Evolutionary conservation across 2,113 vertebrate genomes (phyloP).

Genomic region (Mus spicilegus): DNA sequence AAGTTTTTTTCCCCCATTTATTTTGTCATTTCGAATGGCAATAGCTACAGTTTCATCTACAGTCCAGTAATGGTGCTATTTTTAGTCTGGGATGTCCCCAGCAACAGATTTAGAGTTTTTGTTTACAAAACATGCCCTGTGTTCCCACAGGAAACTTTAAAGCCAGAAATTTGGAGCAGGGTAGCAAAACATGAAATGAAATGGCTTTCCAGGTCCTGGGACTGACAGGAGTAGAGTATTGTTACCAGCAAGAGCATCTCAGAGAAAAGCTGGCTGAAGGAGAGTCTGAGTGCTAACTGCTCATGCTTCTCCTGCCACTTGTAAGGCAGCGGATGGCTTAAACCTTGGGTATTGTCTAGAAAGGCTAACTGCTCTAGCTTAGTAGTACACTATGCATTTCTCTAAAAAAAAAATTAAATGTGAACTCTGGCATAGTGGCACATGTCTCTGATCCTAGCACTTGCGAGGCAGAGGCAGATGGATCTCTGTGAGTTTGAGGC

Average conservation of each 20-base stretch:
- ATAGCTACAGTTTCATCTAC: not conserved
- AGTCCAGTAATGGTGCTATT: not conserved
- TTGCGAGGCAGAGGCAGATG: not conserved
- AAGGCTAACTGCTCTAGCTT: not conserved
- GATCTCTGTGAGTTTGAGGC: not conserved
- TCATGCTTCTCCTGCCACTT: not conserved
- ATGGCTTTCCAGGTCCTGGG: not conserved
- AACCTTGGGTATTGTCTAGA: constrained; percentile 11
- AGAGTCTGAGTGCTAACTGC: not conserved
- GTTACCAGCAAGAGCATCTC: not conserved
- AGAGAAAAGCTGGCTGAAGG: constrained; percentile 6
- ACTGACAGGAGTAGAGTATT: constrained; percentile 10
- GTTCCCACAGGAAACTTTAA: constrained; percentile 54
- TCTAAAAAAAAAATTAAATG: not conserved
- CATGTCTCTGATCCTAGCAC: not conserved
- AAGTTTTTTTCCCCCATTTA: not conserved
- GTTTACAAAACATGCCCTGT: constrained; percentile 51
- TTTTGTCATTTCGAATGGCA: constrained; percentile 35
- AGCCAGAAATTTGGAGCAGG: constrained; percentile 25
- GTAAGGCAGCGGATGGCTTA: not conserved
- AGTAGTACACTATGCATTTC: not conserved
- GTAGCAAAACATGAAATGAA: constrained; percentile 9
- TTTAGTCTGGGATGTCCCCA: constrained; percentile 46
- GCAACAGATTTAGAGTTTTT: constrained; percentile 44
- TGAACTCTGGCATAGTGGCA: not conserved